Evolutionary conservation across 2,888 invertebrate genomes (phyloP).

Genomic region (Dynastes hyllus): DNA sequence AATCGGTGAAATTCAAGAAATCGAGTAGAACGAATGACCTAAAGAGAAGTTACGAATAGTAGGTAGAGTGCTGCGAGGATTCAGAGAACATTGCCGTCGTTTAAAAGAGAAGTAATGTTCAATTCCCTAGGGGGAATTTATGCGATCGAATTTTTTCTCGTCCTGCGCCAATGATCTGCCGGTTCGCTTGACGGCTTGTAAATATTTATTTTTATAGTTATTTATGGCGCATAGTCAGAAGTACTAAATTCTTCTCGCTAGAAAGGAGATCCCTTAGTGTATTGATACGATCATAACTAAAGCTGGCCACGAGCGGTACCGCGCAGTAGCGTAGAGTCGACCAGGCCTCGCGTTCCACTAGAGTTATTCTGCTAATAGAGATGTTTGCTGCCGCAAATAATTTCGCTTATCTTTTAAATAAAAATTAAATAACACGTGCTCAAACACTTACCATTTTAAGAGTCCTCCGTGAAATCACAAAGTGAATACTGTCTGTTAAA

Average conservation of each 20-base stretch:
- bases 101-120: slow-evolving; percentile 1
- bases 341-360: no score
- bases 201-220: slow-evolving; percentile 41
- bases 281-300: no score
- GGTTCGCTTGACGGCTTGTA: slow-evolving; percentile 14
- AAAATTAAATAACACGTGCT: no score
- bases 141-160: neutral
- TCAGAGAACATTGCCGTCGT: neutral
- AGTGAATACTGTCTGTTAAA: no score
- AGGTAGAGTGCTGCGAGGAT: neutral
- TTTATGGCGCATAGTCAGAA: neutral
- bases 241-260: neutral
- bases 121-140: neutral
- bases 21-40: neutral
- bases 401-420: no score
- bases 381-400: no score
- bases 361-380: no score
- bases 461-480: no score
- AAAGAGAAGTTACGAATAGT: neutral
- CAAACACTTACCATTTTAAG: no score
- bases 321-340: no score
- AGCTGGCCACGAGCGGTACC: no score
- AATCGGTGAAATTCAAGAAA: slow-evolving; percentile 1
- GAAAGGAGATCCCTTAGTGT: neutral
- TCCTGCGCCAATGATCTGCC: neutral